These are phyloP conservation scores for Listronotus oregonensis DNA, from an alignment of 1,140 invertebrate species.

Conservation along the genomic window DNA sequence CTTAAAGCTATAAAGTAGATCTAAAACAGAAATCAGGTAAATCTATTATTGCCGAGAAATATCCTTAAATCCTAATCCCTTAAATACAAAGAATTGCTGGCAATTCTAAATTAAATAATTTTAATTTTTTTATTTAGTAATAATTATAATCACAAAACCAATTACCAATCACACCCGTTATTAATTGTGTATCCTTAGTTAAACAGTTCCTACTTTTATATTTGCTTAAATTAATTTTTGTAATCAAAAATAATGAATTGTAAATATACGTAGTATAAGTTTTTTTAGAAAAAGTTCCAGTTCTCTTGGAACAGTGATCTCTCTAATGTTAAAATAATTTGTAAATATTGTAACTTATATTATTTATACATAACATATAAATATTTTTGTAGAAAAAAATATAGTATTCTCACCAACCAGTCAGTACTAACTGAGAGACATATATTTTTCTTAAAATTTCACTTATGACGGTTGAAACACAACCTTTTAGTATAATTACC, in stretches of 20 bases:
- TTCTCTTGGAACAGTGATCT: slow-evolving; percentile 41
- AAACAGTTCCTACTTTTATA: slow-evolving; percentile 39
- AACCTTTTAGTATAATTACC: slow-evolving; percentile 18
- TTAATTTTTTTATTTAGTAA: slow-evolving; percentile 15
- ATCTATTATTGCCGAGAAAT: slow-evolving; percentile 17
- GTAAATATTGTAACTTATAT: slow-evolving; percentile 45
- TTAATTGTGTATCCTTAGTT: slow-evolving; percentile 28
- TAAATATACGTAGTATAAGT: slow-evolving; percentile 37
- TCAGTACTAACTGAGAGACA: slow-evolving; percentile 32
- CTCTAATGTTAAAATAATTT: slow-evolving; percentile 44
- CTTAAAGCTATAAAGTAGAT: too few species aligned
- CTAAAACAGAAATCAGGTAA: neutral
- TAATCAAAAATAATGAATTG: slow-evolving; percentile 32
- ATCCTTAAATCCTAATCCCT: neutral
- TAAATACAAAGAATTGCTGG: slow-evolving; percentile 10
- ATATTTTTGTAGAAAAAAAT: slow-evolving; percentile 40
- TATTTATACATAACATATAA: slow-evolving; percentile 41
- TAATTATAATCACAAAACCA: neutral
- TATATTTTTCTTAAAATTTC: slow-evolving; percentile 41
- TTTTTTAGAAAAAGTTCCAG: slow-evolving; percentile 35
- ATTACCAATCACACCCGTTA: slow-evolving; percentile 7
- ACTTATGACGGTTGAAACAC: slow-evolving; percentile 31
- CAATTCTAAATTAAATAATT: slow-evolving; percentile 1
- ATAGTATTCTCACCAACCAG: slow-evolving; percentile 36
- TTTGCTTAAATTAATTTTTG: slow-evolving; percentile 30